Evolutionary conservation across 2,113 vertebrate species (phyloP).

Genomic region (Ciconia maguari): DNA sequence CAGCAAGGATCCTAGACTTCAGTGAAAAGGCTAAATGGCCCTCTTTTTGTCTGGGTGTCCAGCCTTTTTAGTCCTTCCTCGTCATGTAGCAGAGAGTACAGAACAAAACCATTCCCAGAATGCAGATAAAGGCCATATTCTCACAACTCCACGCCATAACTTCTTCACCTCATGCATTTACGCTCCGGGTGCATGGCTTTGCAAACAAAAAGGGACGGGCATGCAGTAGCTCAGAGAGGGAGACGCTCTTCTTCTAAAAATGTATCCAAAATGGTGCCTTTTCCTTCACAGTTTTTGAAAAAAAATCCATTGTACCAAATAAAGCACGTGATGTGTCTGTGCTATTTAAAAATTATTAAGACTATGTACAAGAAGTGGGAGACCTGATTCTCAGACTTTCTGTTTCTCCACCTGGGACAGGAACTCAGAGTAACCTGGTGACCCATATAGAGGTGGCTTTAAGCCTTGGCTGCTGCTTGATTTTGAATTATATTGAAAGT

Average conservation of each 20-base stretch:
- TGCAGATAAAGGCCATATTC: conserved; percentile 66
- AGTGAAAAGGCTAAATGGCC: conserved; percentile 74
- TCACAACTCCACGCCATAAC: conserved; percentile 44
- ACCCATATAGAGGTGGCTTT: neutral
- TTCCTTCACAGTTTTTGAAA: neutral
- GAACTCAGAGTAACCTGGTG: neutral
- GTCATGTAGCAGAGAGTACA: conserved; percentile 35
- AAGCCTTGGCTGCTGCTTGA: neutral
- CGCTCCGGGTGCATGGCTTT: neutral
- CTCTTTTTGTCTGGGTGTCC: conserved; percentile 69
- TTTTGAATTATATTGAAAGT: neutral
- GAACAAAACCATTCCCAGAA: conserved; percentile 67
- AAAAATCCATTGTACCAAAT: neutral
- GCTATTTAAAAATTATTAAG: neutral
- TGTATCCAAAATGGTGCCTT: neutral
- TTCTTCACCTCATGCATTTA: conserved; percentile 57
- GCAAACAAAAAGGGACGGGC: neutral
- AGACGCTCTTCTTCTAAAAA: neutral
- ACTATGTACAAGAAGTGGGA: accelerated
- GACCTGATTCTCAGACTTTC: neutral
- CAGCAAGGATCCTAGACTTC: conserved; percentile 77
- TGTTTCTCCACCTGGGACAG: neutral
- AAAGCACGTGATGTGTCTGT: neutral
- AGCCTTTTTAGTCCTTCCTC: conserved; percentile 62
- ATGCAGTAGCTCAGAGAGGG: neutral